Base-by-base conservation (phyloP, 2,113 vertebrate genomes). In the Ameiurus melas region DNA sequence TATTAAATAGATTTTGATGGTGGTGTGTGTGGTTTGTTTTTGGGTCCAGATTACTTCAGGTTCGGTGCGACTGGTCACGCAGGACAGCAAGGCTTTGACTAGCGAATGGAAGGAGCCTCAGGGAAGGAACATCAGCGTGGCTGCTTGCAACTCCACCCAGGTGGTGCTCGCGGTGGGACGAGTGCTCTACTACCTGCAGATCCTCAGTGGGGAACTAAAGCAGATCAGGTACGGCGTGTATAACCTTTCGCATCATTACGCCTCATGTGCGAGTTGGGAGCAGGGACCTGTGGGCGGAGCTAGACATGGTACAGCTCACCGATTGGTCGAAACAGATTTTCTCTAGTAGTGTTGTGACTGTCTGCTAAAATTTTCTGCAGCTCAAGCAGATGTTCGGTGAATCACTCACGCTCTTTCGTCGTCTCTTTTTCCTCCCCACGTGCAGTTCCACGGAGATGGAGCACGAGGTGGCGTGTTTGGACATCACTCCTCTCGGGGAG, bases 61-160 rank as follows among this genome's bases (percentile, higher is more conserved):
- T 20, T 99, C 98, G 0, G 98, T 99, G 90, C 95, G 98, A 51
- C 94, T 99, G 91, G 98, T 99, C 58, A 97, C 96, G 22, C 98
- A 99, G 92, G 97, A 99, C 30, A 98, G 96, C 89, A 99, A 99
- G 92, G 95, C 97, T 1, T 93, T 99, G 68, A 97, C 97, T 88
- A 99, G 97, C 0, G 98, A 99, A 77, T 99, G 98, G 98, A 99
- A 99, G 89, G 98, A 99, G 90, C 98, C 98, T 5, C 97, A 98
- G 17, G 97, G 98, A 58, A 96, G 97, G 91, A 99, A 99, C 94
- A 98, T 99, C 95, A 99, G 98, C 0, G 98, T 99, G 84, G 98
- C 98, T 1, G 98, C 98, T 64, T 99, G 98, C 87, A 99, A 99
- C 93, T 97, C 96, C 91, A 97, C 96, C 87, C 98, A 99, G 93